phyloP scores from a whole-genome alignment of 1,140 invertebrate species.

The Bombus fervidus region DNA sequence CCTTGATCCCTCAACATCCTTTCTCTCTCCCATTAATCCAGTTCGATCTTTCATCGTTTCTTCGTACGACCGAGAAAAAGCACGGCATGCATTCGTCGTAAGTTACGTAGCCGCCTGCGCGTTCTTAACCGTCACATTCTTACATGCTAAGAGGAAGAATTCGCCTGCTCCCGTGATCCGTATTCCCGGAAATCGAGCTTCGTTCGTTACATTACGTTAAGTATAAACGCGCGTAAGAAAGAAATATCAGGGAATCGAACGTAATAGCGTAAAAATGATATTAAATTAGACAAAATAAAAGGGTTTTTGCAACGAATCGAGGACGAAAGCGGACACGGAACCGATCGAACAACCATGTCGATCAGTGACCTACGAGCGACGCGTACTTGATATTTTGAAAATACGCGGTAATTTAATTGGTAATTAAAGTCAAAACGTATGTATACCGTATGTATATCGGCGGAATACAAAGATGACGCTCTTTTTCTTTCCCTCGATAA shows the following conservation, averaged over 20 bases:
- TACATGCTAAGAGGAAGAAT: background rate
- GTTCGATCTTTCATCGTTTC: constrained; percentile 53
- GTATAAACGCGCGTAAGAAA: background rate
- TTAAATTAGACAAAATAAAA: too few species aligned
- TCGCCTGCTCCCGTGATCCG: background rate
- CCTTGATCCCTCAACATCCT: background rate
- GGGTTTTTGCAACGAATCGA: background rate
- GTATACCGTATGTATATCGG: too few species aligned
- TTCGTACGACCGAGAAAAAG: constrained; percentile 40
- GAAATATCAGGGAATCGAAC: background rate
- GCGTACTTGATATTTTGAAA: too few species aligned
- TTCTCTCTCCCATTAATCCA: constrained; percentile 54
- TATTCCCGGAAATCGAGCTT: background rate
- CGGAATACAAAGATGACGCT: background rate
- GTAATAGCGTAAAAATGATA: too few species aligned
- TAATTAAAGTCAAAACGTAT: too few species aligned
- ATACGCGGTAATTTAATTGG: too few species aligned
- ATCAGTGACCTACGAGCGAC: background rate
- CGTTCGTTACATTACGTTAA: too few species aligned
- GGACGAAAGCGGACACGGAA: background rate
- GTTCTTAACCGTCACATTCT: constrained; percentile 5
- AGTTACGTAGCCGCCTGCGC: constrained; percentile 10
- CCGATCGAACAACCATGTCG: background rate
- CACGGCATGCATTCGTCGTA: constrained; percentile 32
- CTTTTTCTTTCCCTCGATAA: background rate